Evolutionary conservation across 2,113 vertebrate genomes (phyloP), one percentile per base, ranked within the genome.

Genomic region (Nibea coibor): DNA sequence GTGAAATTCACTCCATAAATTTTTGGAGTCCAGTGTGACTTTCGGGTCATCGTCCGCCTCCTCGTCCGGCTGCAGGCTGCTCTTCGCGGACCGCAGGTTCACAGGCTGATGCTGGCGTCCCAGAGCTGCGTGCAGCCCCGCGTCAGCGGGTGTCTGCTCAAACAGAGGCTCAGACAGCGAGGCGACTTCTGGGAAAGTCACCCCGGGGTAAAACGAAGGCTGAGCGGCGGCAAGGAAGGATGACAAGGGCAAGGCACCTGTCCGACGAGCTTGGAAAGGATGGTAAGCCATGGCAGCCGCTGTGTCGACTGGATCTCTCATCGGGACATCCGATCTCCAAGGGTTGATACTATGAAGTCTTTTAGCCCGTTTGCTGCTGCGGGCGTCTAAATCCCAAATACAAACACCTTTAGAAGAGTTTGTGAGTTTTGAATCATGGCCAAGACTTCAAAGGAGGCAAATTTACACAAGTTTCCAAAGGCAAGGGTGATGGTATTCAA

Each of bases 1-100:
- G 90, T 99, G 97, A 86, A 99, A 99, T 85, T 98, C 96, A 89
- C 96, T 97, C 98, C 98, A 99, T 15, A 99, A 94, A 66, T 96
- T 96, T 78, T 97, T 97, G n/a, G 97, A 96, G 54, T 99, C 98
- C 90, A 99, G 94, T 7, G 94, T 97, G 73, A 99, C 97, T 94
- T 97, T 97, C 19, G 97, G 97, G 76, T 99, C 96, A 81, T 99
- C 97, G 24, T 97, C 96, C 28, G 94, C 94, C 72, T 96, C 96
- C 43, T 96, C 96, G 57, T 96, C 96, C 0, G 95, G 93, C 67
- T 96, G 96, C 91, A 96, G 89, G 92, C 93, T 96, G 92, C 94
- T 96, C 80, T 96, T 97, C 11, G 96, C 87, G 0, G 95, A 93
- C 39, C 95, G 28, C 59, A 65, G 95, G 88, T 95, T 95, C 17